phyloP scores from a whole-genome alignment of 2,888 invertebrate genomes.

The Agapostemon virescens region DNA sequence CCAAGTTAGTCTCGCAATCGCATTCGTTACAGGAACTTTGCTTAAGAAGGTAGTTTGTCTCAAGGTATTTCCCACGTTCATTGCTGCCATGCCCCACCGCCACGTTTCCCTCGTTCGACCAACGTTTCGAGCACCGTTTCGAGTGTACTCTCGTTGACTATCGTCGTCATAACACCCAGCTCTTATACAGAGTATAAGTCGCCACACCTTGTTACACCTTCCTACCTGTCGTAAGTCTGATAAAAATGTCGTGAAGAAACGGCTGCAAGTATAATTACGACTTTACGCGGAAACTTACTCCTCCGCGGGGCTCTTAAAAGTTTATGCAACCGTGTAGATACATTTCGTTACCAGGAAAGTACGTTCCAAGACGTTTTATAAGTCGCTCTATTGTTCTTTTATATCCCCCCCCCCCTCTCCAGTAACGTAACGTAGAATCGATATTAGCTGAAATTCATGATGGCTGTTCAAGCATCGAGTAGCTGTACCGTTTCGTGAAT shows the following conservation, averaged over 20 bases:
- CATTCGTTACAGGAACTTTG: conserved; percentile 72
- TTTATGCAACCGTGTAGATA: neutral
- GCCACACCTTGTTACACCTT: conserved; percentile 2
- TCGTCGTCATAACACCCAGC: neutral
- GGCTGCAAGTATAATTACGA: conserved; percentile 12
- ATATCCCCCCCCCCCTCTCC: too few relatives aligned
- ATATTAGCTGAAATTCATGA: neutral
- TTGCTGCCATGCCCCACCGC: conserved; percentile 24
- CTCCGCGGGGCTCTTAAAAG: neutral
- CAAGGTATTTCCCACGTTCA: conserved; percentile 50
- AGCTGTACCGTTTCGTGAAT: neutral
- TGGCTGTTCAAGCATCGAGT: neutral
- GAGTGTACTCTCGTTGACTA: conserved; percentile 5
- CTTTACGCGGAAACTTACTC: conserved; percentile 1
- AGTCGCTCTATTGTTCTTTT: conserved; percentile 1
- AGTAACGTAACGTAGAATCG: neutral
- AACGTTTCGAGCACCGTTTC: conserved; percentile 8
- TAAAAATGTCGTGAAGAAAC: conserved; percentile 16
- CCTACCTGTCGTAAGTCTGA: neutral
- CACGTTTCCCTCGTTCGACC: conserved; percentile 30
- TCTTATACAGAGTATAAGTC: neutral
- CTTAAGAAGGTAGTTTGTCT: conserved; percentile 71
- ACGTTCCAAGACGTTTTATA: neutral
- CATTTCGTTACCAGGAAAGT: neutral
- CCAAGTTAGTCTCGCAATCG: conserved; percentile 68